These are phyloP conservation scores for Hydrocynus forskahlii DNA, from an alignment of 2,797 vertebrate species.

Conservation along the genomic window DNA sequence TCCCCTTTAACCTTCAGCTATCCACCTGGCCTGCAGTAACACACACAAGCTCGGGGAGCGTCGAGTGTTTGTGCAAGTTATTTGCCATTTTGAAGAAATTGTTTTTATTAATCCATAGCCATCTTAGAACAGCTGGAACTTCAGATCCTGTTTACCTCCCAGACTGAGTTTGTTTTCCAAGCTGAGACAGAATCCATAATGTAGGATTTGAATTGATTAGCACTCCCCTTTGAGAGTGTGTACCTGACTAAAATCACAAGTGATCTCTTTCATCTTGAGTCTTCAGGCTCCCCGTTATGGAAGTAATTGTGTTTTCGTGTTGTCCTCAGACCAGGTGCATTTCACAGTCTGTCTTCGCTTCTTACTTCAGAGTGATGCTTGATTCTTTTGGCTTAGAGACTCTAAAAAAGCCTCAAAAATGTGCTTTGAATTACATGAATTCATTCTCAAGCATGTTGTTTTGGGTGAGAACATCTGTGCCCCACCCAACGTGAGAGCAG, in stretches of 20 bases:
- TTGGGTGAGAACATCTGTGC: not conserved
- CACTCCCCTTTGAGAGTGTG: slow-evolving; percentile 16
- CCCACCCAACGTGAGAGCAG: not conserved
- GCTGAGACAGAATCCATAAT: slow-evolving; percentile 42
- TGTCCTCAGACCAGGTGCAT: not conserved
- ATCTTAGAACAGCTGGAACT: slow-evolving; percentile 40
- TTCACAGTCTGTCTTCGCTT: slow-evolving; percentile 25
- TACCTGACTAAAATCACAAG: slow-evolving; percentile 57
- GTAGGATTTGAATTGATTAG: slow-evolving; percentile 57
- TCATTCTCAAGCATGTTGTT: not conserved
- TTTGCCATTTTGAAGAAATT: slow-evolving; percentile 44
- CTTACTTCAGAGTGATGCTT: slow-evolving; percentile 1
- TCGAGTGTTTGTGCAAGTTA: slow-evolving; percentile 20
- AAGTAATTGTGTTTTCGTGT: not conserved
- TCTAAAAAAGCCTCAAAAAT: not conserved
- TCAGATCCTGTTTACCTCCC: slow-evolving; percentile 45
- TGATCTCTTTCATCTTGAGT: slow-evolving; percentile 24
- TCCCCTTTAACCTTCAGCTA: slow-evolving; percentile 31
- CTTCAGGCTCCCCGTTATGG: not conserved
- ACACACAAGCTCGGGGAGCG: not conserved
- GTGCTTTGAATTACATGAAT: not conserved
- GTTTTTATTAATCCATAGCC: slow-evolving; percentile 36
- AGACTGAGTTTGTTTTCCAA: slow-evolving; percentile 48
- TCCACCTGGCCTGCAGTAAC: slow-evolving; percentile 15
- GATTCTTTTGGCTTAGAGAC: not conserved